These are phyloP conservation scores for Pheosia gnoma DNA, from an alignment of 2,888 invertebrate genomes.

Conservation along the genomic window DNA sequence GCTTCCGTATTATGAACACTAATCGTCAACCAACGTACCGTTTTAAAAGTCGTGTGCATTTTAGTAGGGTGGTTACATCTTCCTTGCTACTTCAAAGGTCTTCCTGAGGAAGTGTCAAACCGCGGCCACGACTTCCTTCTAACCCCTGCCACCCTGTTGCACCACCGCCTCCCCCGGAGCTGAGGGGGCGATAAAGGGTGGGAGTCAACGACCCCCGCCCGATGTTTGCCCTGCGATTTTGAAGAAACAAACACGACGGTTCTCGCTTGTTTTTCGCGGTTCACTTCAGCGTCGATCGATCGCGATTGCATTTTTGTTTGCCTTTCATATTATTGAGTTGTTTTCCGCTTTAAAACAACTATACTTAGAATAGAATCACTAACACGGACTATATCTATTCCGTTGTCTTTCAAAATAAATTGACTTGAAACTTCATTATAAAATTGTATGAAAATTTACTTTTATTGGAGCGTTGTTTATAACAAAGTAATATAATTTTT, in stretches of 20 bases:
- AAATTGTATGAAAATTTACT: no score
- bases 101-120: slow-evolving; percentile 83
- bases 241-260: slow-evolving; percentile 73
- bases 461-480: no score
- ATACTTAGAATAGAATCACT: background rate
- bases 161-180: slow-evolving; percentile 45
- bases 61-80: slow-evolving; percentile 47
- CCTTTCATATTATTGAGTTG: slow-evolving; percentile 28
- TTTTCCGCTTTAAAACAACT: slow-evolving; percentile 3
- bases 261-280: slow-evolving; percentile 67
- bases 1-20: background rate
- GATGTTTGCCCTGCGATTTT: slow-evolving; percentile 78
- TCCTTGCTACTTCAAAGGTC: slow-evolving; percentile 74
- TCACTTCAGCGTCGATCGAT: slow-evolving; percentile 62
- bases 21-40: background rate
- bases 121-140: slow-evolving; percentile 75
- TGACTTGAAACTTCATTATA: background rate
- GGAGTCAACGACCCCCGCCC: slow-evolving; percentile 68
- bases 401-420: background rate
- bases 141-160: slow-evolving; percentile 45
- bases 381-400: background rate
- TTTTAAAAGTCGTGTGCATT: slow-evolving; percentile 16
- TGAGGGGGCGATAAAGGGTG: slow-evolving; percentile 53
- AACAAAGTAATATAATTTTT: no score
- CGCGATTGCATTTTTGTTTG: slow-evolving; percentile 46